phyloP scores from a whole-genome alignment of 1,140 invertebrate genomes.

The Drosophila arizonae region DNA sequence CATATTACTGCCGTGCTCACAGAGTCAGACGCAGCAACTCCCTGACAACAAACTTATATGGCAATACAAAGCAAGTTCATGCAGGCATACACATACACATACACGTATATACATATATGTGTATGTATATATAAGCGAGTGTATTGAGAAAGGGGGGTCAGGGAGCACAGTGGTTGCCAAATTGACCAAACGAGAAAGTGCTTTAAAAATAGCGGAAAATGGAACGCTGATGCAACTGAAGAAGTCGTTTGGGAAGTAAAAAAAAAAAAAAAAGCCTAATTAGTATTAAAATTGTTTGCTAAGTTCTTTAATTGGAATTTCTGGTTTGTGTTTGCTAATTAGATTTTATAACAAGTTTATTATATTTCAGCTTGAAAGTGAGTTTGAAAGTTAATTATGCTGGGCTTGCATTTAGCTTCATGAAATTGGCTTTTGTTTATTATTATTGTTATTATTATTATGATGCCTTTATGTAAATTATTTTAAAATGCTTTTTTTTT shows the following conservation, averaged over 20 bases:
- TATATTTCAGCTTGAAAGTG: too few species aligned
- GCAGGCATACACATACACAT: neutral
- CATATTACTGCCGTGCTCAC: slow-evolving; percentile 71
- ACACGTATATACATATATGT: neutral
- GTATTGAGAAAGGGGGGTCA: neutral
- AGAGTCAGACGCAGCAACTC: slow-evolving; percentile 28
- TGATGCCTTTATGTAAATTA: too few species aligned
- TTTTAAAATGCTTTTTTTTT: too few species aligned
- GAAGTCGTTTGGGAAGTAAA: neutral
- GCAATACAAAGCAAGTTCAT: slow-evolving; percentile 38
- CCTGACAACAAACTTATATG: slow-evolving; percentile 56
- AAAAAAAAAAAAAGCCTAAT: too few species aligned
- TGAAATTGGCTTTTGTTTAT: too few species aligned
- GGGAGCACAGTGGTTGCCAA: slow-evolving; percentile 40
- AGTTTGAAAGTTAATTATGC: too few species aligned
- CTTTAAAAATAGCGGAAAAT: slow-evolving; percentile 16
- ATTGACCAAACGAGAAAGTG: slow-evolving; percentile 22
- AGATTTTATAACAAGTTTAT: too few species aligned
- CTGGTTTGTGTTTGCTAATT: neutral
- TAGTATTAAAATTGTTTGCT: neutral
- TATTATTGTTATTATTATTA: too few species aligned
- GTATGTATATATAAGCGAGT: neutral
- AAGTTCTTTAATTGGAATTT: neutral
- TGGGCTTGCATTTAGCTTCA: too few species aligned
- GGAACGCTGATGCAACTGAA: neutral